phyloP scores from a whole-genome alignment of 2,797 vertebrate genomes.

The Pseudopleuronectes americanus region DNA sequence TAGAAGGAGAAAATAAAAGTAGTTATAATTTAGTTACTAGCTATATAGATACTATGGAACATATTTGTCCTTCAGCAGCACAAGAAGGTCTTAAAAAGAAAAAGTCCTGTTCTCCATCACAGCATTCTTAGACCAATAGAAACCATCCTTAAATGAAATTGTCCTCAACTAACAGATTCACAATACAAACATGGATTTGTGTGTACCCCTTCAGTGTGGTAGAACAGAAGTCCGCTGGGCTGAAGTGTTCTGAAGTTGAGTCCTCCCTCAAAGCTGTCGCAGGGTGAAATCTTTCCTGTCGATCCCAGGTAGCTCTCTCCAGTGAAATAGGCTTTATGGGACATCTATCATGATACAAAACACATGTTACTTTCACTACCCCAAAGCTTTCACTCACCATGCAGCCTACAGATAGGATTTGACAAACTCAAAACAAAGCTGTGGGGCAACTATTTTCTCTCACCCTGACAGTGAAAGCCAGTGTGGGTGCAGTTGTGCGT shows the following conservation, averaged over 20 bases:
- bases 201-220: conserved; percentile 88
- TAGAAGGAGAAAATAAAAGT: conserved; percentile 36
- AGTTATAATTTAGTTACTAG: neutral
- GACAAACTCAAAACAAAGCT: too few species aligned
- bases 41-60: too few species aligned
- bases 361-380: conserved; percentile 21
- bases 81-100: neutral
- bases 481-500: conserved; percentile 2
- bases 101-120: too few species aligned
- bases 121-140: neutral
- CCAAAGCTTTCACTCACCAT: neutral
- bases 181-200: neutral
- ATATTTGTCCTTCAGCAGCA: neutral
- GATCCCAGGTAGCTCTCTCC: conserved; percentile 92
- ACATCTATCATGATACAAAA: conserved; percentile 85
- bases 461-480: neutral
- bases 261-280: conserved; percentile 92
- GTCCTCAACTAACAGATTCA: neutral
- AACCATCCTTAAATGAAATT: neutral
- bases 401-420: neutral
- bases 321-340: conserved; percentile 92
- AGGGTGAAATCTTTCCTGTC: conserved; percentile 89
- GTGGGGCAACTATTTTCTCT: neutral
- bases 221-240: conserved; percentile 91
- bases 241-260: conserved; percentile 93